Percentiles rank a stretch among this genome's conserved stretches.
phyloP scores from a whole-genome alignment of 2,113 vertebrate genomes.

The Zosterops pallidus region DNA sequence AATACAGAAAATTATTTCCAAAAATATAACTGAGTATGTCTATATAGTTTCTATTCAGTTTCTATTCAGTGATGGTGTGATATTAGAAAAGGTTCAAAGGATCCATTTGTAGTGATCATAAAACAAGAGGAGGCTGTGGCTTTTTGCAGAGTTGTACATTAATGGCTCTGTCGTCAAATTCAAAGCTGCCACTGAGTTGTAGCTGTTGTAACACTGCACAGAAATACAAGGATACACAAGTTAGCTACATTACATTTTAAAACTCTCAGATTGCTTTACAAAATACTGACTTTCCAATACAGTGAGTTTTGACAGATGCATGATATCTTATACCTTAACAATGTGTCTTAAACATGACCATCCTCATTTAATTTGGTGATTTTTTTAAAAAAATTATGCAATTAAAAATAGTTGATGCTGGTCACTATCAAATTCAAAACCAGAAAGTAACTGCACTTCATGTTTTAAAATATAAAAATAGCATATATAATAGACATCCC shows the following conservation, averaged over 20 bases:
- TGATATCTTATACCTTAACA: background rate
- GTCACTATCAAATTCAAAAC: background rate
- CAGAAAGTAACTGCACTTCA: background rate
- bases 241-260: background rate
- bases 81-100: background rate
- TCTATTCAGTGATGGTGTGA: background rate
- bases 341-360: background rate
- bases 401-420: background rate
- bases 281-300: background rate
- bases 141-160: background rate
- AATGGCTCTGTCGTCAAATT: background rate
- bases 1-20: background rate
- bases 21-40: background rate
- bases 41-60: background rate
- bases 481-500: rapidly evolving
- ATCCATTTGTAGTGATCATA: background rate
- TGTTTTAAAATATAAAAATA: background rate
- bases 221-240: background rate
- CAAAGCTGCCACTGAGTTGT: rapidly evolving
- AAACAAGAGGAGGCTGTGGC: background rate
- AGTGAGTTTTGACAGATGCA: background rate
- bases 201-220: background rate
- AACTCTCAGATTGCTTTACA: background rate
- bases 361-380: background rate
- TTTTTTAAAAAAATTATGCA: background rate